Evolutionary conservation across 2,888 invertebrate genomes (phyloP).

Genomic region (Nymphalis polychloros): DNA sequence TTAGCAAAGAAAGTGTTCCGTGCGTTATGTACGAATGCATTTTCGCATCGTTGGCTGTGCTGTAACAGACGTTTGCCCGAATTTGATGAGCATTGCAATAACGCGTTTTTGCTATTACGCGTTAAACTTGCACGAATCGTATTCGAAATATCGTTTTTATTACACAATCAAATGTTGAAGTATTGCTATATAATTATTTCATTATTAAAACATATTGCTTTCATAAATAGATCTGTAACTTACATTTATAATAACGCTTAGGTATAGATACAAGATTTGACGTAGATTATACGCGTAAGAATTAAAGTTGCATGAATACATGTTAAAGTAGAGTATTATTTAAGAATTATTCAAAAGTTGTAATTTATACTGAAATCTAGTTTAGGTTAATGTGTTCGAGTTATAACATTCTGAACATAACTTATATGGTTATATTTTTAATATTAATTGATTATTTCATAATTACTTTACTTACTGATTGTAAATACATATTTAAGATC

Average conservation of each 20-base stretch:
- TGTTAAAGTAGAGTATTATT: no score
- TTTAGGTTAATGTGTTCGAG: no score
- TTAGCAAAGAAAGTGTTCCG: conserved; percentile 45
- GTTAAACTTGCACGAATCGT: conserved; percentile 31
- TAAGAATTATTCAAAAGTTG: no score
- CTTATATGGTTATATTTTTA: no score
- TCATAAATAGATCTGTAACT: neutral
- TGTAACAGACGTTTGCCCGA: conserved; percentile 45
- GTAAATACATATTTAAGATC: no score
- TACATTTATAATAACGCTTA: neutral
- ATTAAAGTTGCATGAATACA: no score
- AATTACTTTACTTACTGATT: no score
- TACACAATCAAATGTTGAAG: conserved; percentile 30
- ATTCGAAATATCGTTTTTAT: conserved; percentile 24
- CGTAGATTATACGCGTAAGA: no score
- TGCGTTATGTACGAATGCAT: conserved; percentile 41
- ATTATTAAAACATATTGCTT: neutral
- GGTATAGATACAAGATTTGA: no score
- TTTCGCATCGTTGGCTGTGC: conserved; percentile 46
- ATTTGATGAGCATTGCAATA: conserved; percentile 39
- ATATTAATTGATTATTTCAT: no score
- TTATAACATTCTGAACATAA: no score
- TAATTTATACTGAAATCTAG: no score
- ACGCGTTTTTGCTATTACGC: conserved; percentile 40
- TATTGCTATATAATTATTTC: neutral